phyloP scores from a whole-genome alignment of 30 jellyfish, hydroid and myxozoan genomes.

The Catostylus mosaicus region DNA sequence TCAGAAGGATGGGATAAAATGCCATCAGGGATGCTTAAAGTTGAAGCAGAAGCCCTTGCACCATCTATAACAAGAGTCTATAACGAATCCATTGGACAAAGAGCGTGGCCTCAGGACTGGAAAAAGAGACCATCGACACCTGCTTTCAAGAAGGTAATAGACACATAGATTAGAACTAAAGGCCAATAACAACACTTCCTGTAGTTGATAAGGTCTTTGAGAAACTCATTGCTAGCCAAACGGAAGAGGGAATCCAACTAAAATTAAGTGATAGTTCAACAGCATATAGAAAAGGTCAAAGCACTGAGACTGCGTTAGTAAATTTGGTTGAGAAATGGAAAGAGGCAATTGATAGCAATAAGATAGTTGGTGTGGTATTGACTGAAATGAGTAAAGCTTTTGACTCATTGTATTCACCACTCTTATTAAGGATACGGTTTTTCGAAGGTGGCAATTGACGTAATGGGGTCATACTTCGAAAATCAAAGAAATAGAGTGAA shows the following conservation, averaged over 20 bases:
- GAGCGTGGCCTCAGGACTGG: background rate
- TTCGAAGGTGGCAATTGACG: slow-evolving; percentile 15
- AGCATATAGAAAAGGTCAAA: slow-evolving; percentile 42
- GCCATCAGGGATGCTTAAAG: background rate
- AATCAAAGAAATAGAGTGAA: slow-evolving; percentile 37
- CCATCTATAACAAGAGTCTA: background rate
- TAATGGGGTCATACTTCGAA: slow-evolving; percentile 49
- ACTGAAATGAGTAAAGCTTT: slow-evolving; percentile 62
- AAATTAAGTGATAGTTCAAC: slow-evolving; percentile 21
- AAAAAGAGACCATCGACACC: slow-evolving; percentile 7
- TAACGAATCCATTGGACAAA: background rate
- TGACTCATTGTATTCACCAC: slow-evolving; percentile 39
- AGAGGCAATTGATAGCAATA: slow-evolving; percentile 18
- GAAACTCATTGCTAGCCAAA: slow-evolving; percentile 5
- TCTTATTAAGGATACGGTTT: slow-evolving; percentile 27
- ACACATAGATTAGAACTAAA: slow-evolving; percentile 4
- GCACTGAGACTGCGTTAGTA: slow-evolving; percentile 39
- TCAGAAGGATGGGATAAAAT: slow-evolving; percentile 18
- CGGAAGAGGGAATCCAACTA: slow-evolving; percentile 4
- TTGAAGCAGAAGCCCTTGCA: slow-evolving; percentile 3
- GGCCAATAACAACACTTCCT: background rate
- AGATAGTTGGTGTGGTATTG: slow-evolving; percentile 44
- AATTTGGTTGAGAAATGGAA: slow-evolving; percentile 32
- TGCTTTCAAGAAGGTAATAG: background rate
- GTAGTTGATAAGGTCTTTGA: slow-evolving; percentile 20